Conservation (phyloP, 2,797 vertebrate genomes). For the Sebastes hubbsi region DNA sequence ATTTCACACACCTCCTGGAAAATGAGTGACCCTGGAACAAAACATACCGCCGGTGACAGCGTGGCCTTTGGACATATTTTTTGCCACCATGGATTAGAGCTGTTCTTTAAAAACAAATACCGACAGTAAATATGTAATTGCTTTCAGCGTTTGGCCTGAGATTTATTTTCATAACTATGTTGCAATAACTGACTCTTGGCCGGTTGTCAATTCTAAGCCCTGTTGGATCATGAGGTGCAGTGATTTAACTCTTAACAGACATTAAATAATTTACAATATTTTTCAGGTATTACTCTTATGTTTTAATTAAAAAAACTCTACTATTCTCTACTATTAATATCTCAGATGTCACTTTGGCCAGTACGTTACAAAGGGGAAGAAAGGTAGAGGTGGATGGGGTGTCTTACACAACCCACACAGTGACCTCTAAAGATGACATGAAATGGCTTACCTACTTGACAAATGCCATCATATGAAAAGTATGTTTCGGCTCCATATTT, state of each 20-base stretch:
- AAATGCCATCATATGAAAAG: constrained; percentile 73
- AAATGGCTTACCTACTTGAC: constrained; percentile 69
- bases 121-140: constrained; percentile 10
- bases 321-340: neutral
- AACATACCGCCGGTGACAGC: constrained; percentile 35
- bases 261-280: neutral
- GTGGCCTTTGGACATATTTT: constrained; percentile 29
- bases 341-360: constrained; percentile 1
- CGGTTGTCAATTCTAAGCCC: neutral
- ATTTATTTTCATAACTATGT: constrained; percentile 6
- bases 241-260: neutral
- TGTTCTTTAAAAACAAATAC: constrained; percentile 21
- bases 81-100: neutral
- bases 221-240: neutral
- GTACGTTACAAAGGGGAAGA: neutral
- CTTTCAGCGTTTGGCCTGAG: constrained; percentile 8
- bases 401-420: constrained; percentile 30
- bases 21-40: constrained; percentile 70
- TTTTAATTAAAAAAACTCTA: constrained; percentile 23
- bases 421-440: constrained; percentile 66
- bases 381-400: constrained; percentile 4
- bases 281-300: neutral
- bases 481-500: constrained; percentile 59
- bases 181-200: constrained; percentile 2
- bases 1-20: constrained; percentile 80